Conservation (phyloP, 2,888 invertebrate species). For the Craniophora ligustri region DNA sequence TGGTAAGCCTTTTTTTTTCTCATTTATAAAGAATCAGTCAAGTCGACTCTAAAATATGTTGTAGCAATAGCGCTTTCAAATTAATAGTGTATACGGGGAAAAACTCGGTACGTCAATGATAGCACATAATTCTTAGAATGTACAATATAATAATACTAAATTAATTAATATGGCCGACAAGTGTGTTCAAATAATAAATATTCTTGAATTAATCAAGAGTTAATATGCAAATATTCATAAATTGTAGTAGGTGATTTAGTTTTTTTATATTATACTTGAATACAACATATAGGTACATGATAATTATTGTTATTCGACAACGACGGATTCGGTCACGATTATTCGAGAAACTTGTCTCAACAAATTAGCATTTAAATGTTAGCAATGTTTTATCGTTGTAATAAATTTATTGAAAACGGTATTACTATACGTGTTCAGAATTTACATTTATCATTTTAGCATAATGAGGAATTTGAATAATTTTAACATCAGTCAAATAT, state of each 20-base stretch:
- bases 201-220: too few relatives aligned
- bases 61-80: too few relatives aligned
- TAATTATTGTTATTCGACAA: conserved; percentile 38
- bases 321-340: conserved; percentile 34
- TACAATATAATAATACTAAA: too few relatives aligned
- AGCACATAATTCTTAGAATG: too few relatives aligned
- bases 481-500: conserved; percentile 11
- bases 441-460: conserved; percentile 18
- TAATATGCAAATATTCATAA: conserved; percentile 9
- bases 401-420: conserved; percentile 45
- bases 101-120: too few relatives aligned
- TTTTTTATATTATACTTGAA: conserved; percentile 15
- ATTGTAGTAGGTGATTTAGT: conserved; percentile 23
- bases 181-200: conserved; percentile 32
- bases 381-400: conserved; percentile 18
- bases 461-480: background rate
- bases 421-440: conserved; percentile 9
- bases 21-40: too few relatives aligned
- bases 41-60: too few relatives aligned
- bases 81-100: too few relatives aligned
- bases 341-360: conserved; percentile 39
- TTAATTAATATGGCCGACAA: conserved; percentile 21
- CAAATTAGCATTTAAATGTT: conserved; percentile 39
- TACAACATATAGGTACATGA: too few relatives aligned
- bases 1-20: too few relatives aligned